These are phyloP conservation scores for Xyrichtys novacula DNA, from an alignment of 2,797 vertebrate genomes.

Conservation along the genomic window DNA sequence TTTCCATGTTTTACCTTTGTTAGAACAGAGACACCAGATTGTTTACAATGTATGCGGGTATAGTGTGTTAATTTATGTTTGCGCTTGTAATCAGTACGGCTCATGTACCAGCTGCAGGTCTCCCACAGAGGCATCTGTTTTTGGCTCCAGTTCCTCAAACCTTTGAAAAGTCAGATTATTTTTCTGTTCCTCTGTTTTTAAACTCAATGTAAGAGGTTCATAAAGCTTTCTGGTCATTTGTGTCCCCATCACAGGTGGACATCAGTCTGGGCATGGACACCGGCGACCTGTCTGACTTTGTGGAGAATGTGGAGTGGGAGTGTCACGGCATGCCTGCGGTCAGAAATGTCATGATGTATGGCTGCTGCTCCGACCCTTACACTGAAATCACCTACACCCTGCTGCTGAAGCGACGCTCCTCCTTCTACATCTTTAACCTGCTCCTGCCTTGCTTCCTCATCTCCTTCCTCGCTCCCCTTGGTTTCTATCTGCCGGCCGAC, in stretches of 20 bases:
- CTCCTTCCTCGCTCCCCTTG: slow-evolving; percentile 95
- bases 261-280: slow-evolving; percentile 90
- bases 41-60: neutral
- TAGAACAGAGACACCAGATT: neutral
- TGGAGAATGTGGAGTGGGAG: slow-evolving; percentile 98
- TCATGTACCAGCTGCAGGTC: neutral
- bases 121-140: neutral
- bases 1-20: neutral
- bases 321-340: slow-evolving; percentile 96
- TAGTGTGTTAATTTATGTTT: neutral
- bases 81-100: neutral
- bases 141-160: neutral
- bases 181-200: no score
- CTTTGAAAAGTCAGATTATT: neutral
- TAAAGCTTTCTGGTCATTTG: no score
- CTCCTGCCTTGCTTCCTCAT: slow-evolving; percentile 97
- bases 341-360: slow-evolving; percentile 94
- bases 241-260: slow-evolving; percentile 85
- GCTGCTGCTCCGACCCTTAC: slow-evolving; percentile 97
- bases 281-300: slow-evolving; percentile 94
- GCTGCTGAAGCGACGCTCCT: slow-evolving; percentile 94
- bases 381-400: slow-evolving; percentile 96
- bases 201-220: no score
- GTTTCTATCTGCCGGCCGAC: slow-evolving; percentile 97
- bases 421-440: slow-evolving; percentile 97